Conservation (phyloP, 2,888 invertebrate species). For the Poecilus cupreus region DNA sequence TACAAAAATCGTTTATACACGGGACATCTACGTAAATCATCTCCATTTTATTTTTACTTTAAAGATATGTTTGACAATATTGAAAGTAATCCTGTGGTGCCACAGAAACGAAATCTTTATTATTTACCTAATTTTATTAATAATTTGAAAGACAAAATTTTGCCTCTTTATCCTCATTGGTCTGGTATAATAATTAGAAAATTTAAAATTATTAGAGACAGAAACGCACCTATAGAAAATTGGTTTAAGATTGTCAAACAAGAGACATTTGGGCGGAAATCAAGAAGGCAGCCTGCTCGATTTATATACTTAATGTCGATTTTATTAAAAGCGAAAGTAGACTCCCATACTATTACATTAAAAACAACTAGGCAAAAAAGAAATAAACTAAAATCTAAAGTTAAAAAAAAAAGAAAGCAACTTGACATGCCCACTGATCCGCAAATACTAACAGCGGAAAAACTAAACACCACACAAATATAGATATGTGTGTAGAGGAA, state of each 20-base stretch:
- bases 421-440: no score
- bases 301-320: not conserved
- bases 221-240: not conserved
- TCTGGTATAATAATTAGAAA: not conserved
- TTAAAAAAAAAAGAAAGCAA: not conserved
- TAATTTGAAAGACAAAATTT: not conserved
- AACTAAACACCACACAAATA: not conserved
- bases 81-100: no score
- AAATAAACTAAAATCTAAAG: not conserved
- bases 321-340: not conserved
- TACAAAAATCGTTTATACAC: not conserved
- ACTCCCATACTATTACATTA: not conserved
- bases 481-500: not conserved
- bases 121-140: not conserved
- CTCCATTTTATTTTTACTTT: slow-evolving; percentile 5
- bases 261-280: not conserved
- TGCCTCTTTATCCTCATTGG: not conserved
- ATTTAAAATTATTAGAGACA: not conserved
- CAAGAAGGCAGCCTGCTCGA: not conserved
- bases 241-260: slow-evolving; percentile 16
- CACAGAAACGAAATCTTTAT: not conserved
- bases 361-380: not conserved
- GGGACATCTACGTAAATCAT: not conserved
- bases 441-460: not conserved
- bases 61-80: not conserved